Percentiles rank a stretch among this genome's conserved stretches.
phyloP scores from a whole-genome alignment of 2,888 invertebrate species.

The Chalcosyrphus nemorum region DNA sequence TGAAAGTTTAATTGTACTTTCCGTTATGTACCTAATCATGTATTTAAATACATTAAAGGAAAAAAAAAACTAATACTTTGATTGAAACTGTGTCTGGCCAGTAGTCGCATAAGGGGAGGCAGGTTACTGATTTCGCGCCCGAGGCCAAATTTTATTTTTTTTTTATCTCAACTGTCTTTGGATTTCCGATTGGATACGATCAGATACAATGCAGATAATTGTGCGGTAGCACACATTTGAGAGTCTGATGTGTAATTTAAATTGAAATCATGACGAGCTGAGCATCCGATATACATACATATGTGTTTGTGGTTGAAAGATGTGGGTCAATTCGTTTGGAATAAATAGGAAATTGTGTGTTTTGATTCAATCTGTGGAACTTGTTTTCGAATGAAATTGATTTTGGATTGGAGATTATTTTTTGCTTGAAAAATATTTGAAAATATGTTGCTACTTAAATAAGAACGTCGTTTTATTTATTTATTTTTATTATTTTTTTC shows the following conservation, averaged over 20 bases:
- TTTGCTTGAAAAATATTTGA: not conserved
- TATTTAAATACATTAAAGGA: not conserved
- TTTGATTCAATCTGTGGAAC: conserved; percentile 12
- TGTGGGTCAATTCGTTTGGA: conserved; percentile 36
- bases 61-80: not conserved
- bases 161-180: not conserved
- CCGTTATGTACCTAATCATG: not conserved
- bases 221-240: conserved; percentile 12
- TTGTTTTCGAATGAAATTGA: not conserved
- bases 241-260: conserved; percentile 37
- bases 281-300: not conserved
- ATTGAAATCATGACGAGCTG: conserved; percentile 22
- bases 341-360: not conserved
- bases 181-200: conserved; percentile 4
- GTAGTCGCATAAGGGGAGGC: not conserved
- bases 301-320: conserved; percentile 2
- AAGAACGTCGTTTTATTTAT: not conserved
- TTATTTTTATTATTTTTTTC: not conserved
- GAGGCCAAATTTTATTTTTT: conserved; percentile 8
- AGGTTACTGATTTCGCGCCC: conserved; percentile 30
- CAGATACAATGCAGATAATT: not conserved
- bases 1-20: conserved; percentile 47
- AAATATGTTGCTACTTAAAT: not conserved
- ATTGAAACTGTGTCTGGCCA: not conserved
- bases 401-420: not conserved